Evolutionary conservation across 2,888 invertebrate genomes (phyloP), one percentile per base, ranked within the genome.

Genomic region (Flexamia atlantica): DNA sequence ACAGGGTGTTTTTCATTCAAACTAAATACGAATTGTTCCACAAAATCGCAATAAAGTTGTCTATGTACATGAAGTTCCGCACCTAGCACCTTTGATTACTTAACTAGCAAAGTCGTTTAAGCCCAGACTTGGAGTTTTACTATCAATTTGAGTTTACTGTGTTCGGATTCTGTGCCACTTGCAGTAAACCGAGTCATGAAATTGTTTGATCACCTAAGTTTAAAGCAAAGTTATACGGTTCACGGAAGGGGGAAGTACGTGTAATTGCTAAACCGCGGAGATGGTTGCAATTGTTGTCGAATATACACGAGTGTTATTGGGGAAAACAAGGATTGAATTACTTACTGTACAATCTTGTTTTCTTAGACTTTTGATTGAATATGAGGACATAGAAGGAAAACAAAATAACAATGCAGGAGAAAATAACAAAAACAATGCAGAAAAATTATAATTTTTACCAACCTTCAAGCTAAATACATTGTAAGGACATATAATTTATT

Each of bases 111-210:
- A 64, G 64, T 64, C 64, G 64, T 64, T 64, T 30, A 46, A 23
- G 53, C 23, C 30, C 30, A 64, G 28, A 25, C 17, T 64, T 28
- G 30, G 28, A 64, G 64, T 64, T 64, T 64, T 28, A 28, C 64
- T 64, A 64, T 64, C 64, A 64, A 64, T 64, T 64, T 64, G 64
- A 64, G 64, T 64, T 25, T 64, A 30, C 64, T 28, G 30, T 30
- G 64, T 64, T 64, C 28, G 64, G 64, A 64, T 64, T 64, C 28
- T 30, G 64, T 64, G 64, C 64, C 64, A 64, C 64, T 25, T 28
- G 64, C 64, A 64, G 64, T 53, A 53, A 53, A 53, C 53, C 53
- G 23, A 53, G 53, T 17, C 64, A 30, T 64, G 30, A 64, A 64
- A 28, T 64, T 28, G 64, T 64, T 28, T 64, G 64, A 64, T 64